Evolutionary conservation across 2,888 invertebrate species (phyloP).

Genomic region (Octonoba sinensis): DNA sequence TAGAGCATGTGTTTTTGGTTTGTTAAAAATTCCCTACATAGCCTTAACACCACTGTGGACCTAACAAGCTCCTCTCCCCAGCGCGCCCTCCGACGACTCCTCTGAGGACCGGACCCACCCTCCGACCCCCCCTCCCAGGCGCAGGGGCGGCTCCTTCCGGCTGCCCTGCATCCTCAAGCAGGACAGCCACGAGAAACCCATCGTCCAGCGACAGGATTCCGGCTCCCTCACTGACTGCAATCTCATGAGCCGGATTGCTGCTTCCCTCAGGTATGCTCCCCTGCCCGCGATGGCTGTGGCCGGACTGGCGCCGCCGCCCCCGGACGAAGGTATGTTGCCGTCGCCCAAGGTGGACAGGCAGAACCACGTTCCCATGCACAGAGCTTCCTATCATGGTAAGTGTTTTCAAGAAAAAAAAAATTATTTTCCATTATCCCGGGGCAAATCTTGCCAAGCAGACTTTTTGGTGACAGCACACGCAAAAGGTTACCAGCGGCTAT

Average conservation of each 20-base stretch:
- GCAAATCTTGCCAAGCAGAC: too few species aligned
- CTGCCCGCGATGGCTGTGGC: slow-evolving; percentile 80
- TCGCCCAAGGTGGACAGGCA: slow-evolving; percentile 65
- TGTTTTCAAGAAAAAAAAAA: too few species aligned
- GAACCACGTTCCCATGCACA: slow-evolving; percentile 53
- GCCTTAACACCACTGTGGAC: neutral
- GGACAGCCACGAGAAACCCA: slow-evolving; percentile 73
- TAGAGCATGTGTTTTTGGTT: too few species aligned
- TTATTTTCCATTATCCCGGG: too few species aligned
- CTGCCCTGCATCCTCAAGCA: slow-evolving; percentile 72
- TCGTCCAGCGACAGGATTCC: slow-evolving; percentile 63
- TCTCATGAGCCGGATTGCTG: slow-evolving; percentile 74
- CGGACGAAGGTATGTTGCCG: slow-evolving; percentile 68
- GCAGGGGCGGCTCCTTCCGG: slow-evolving; percentile 68
- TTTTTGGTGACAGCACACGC: too few species aligned
- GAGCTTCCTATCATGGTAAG: slow-evolving; percentile 67
- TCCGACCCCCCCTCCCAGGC: slow-evolving; percentile 70
- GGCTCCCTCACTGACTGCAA: neutral
- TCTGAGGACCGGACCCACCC: slow-evolving; percentile 75
- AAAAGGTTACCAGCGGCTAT: too few species aligned
- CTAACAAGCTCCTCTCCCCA: slow-evolving; percentile 13
- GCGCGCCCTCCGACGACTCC: slow-evolving; percentile 53
- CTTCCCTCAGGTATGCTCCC: slow-evolving; percentile 80
- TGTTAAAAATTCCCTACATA: too few species aligned
- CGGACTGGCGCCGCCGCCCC: slow-evolving; percentile 76